A percentile compares a stretch with the other conserved stretches of the same genome.
Conservation (phyloP, 2,113 vertebrate species). For the Zonotrichia leucophrys region DNA sequence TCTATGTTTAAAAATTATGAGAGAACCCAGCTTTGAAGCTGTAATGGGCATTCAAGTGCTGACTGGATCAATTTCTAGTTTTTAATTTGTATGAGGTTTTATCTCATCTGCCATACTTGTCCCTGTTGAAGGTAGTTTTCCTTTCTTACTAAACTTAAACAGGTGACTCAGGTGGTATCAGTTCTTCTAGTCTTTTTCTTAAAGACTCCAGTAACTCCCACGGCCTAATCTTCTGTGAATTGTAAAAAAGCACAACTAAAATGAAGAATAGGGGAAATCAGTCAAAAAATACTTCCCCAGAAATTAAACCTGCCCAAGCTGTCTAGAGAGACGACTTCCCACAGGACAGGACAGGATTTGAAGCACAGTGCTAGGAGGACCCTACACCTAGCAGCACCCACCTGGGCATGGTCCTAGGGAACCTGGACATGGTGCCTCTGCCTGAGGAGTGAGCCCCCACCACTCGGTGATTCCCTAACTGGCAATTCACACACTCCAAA, state of each 20-base stretch:
- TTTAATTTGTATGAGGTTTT: rapidly evolving
- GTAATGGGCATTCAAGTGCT: neutral
- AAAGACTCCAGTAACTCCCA: neutral
- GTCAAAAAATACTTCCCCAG: neutral
- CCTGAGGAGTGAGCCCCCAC: neutral
- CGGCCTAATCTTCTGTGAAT: neutral
- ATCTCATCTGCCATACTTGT: neutral
- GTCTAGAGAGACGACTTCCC: neutral
- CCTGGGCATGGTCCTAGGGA: neutral
- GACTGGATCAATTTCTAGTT: neutral
- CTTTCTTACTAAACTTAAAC: neutral
- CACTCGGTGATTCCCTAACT: neutral
- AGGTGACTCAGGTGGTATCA: neutral
- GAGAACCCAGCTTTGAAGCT: neutral
- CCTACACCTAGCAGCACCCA: neutral
- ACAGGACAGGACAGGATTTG: neutral
- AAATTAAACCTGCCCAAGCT: neutral
- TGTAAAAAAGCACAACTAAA: neutral
- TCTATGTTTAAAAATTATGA: neutral
- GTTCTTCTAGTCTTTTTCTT: neutral
- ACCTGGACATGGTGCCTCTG: neutral
- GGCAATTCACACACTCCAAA: neutral
- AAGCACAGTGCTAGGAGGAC: neutral
- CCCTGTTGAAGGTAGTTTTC: neutral
- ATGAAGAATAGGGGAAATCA: neutral